Base-by-base conservation (phyloP, 2,888 invertebrate species). In the Drosophila borealis region DNA sequence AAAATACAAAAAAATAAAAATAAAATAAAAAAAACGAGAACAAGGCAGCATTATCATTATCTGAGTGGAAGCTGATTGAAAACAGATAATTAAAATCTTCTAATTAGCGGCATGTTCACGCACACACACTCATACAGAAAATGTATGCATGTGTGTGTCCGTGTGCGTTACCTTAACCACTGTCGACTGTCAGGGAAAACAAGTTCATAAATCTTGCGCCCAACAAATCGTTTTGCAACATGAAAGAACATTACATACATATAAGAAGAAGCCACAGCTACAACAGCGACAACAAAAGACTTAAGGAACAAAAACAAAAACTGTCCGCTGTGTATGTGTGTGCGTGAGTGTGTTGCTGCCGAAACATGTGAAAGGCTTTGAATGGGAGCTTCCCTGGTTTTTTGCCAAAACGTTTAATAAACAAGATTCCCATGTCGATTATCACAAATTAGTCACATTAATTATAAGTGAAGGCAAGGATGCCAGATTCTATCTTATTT, bases 371-470 rank as follows among this genome's bases (percentile, higher is more conserved):
- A 50, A 63, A 70, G 70, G 64, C 53, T 76, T 62, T 8, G 67
- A 44, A 61, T 68, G 54, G 63, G n/a, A 42, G 62, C 56, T 67
- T 25, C 34, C 36, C 29, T 44, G 53, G 25, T 33, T 57, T 63
- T 70, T 67, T 51, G 65, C 61, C 76, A 75, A 75, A 91, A 83
- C 91, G 90, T 90, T 91, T 91, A 91, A 89, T 91, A 91, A 90
- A 91, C 90, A 91, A 91, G 91, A 91, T 91, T 80, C 88, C 88
- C 90, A 89, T 89, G 89, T 91, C 91, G 91, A 90, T 91, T 90
- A 89, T 88, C 88, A 81, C 90, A 91, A 91, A 90, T 91, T 90
- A 91, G 90, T 88, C 87, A 89, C 88, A 91, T 91, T 90, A 91
- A 91, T 91, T 90, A 90, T 90, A 86, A 79, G 33, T 41, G 70